Evolutionary conservation across 37 sponge, comb jelly and placozoan species (phyloP), one percentile per base, ranked within the genome.

Genomic region (Axinella damicornis): DNA sequence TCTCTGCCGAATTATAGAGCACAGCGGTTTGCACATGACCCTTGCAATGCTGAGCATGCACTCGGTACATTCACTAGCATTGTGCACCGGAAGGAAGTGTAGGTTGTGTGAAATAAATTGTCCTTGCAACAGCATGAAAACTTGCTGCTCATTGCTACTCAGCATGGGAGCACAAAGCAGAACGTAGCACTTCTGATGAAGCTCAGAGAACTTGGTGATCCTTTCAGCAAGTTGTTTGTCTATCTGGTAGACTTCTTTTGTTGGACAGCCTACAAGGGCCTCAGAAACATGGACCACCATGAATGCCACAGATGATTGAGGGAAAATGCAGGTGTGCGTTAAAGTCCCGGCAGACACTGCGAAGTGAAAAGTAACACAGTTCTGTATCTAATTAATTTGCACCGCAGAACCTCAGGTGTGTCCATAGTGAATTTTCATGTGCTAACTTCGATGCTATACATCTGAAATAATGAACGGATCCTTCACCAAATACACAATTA

Each of bases 251-350:
- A 28, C 57, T 31, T 72, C 73, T 4, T 35, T 73, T 15, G 78
- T 62, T 15, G 77, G 74, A 73, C 86, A 81, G 31, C 53, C 61
- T 0, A 64, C 61, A 30, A 85, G 66, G 17, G 74, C 83, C 0
- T 84, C 71, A 27, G 62, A 22, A 14, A 85, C 36, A 28, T 58
- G 81, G 11, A 92, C 62, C 0, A 92, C 46, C 74, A 92, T 71
- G 91, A 92, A 92, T 73, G 93, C 93, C 24, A 81, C 81, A 5
- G 90, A 79, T 56, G 92, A 87, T 54, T 82, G 92, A 31, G 93
- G 93, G 66, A 80, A 92, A 18, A 92, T 34, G 61, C 90, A 82
- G 21, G 90, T 85, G 85, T 80, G 71, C 56, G 85, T 71, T 12
- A 79, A 37, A 16, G 83, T 89, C 14, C 59, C 73, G 19, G 70